Base-by-base conservation (phyloP, 1,140 invertebrate species). In the Atta texana region DNA sequence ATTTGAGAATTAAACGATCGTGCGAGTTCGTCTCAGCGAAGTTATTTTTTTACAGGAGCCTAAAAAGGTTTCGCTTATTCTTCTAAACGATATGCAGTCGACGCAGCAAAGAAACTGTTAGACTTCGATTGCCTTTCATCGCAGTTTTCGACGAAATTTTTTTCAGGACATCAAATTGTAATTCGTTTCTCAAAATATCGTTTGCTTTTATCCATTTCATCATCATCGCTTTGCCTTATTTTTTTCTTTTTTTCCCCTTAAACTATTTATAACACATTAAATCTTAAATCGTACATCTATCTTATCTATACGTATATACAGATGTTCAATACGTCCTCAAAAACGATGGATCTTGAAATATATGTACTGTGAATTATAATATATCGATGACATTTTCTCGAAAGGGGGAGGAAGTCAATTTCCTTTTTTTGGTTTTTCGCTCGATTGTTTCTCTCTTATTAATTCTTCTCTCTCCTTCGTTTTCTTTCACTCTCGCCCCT, bases 271-370 rank as follows among this genome's bases (percentile, higher is more conserved):
- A 39, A 89, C 39, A 57, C 55, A 57, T 82, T 87, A 77, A 75
- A 55, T 77, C 57, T 90, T 87, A 66, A 87, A 89, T 76, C 64
- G n/a, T 89, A 89, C 71, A 76, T 63, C 31, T 34, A 34, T 34
- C 44, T 77, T 88, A 78, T 61, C 87, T 89, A 81, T 53, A 81
- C 31, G 21, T 78, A 89, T 90, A n/a, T 90, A 90, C 88, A 89
- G 57, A n/a, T 75, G 87, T 53, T n/a, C 14, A 39, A 63, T 16
- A 49, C 21, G 57, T n/a, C 49, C 66, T 8, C 31, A 34, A 28
- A 21, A 39, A 77, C 75, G 39, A 39, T 28, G 34, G 53, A 71
- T 12, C 18, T 55, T 59, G 66, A 59, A 18, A 82, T 61, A 71
- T 24, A 51, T 59, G 39, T 82, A 69, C 18, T 55, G 14, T 18